These are phyloP conservation scores for Hiodon alosoides DNA, from an alignment of 2,113 vertebrate genomes.

Conservation along the genomic window DNA sequence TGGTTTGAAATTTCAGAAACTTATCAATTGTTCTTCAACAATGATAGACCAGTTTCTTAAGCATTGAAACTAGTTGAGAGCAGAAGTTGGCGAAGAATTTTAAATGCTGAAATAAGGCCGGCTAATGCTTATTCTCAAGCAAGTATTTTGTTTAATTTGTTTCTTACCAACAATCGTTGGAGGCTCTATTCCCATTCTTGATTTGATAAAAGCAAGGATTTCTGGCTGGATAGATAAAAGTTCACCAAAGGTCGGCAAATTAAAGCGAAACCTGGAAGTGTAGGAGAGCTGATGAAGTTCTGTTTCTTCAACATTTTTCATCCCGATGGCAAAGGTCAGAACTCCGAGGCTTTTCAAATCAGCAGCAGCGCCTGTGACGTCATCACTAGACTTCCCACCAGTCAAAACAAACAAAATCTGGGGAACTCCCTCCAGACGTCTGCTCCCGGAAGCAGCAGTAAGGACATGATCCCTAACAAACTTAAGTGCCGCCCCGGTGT, in stretches of 20 bases:
- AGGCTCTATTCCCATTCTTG: conserved; percentile 46
- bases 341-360: conserved; percentile 71
- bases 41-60: conserved; percentile 46
- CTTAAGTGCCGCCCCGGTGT: conserved; percentile 77
- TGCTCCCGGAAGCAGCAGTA: conserved; percentile 65
- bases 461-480: conserved; percentile 75
- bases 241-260: conserved; percentile 71
- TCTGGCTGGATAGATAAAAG: conserved; percentile 66
- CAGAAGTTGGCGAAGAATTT: conserved; percentile 12
- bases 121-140: neutral
- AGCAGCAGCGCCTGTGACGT: conserved; percentile 61
- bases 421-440: conserved; percentile 71
- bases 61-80: conserved; percentile 33
- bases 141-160: neutral
- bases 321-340: conserved; percentile 79
- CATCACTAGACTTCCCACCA: conserved; percentile 74
- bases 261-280: conserved; percentile 66
- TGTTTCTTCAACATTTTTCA: conserved; percentile 66
- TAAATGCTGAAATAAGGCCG: neutral
- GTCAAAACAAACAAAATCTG: conserved; percentile 86
- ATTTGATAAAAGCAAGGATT: conserved; percentile 53
- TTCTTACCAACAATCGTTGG: conserved; percentile 58
- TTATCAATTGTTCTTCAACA: conserved; percentile 36
- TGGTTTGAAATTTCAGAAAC: conserved; percentile 42
- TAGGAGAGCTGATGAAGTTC: conserved; percentile 78